A percentile compares a stretch with the other conserved stretches of the same genome.
Conservation (phyloP, 1,140 invertebrate species). For the Tetragnatha versicolor region DNA sequence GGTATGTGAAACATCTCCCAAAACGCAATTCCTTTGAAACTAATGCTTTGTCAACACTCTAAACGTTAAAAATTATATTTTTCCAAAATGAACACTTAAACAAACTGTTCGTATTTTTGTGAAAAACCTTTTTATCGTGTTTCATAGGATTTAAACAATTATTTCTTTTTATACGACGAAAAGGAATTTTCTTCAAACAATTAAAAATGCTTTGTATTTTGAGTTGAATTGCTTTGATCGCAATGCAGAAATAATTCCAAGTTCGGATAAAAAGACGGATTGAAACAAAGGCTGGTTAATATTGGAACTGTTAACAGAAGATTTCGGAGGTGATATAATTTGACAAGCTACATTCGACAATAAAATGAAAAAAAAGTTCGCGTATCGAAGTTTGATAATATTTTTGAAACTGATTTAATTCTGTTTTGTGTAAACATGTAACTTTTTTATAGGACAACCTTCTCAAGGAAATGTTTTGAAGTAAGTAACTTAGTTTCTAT, state of each 20-base stretch:
- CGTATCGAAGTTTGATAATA: too few species aligned
- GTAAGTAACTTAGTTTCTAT: slow-evolving; percentile 29
- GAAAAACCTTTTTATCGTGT: neutral
- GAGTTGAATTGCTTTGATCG: too few species aligned
- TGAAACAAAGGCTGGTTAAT: neutral
- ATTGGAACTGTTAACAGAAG: neutral
- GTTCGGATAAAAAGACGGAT: too few species aligned
- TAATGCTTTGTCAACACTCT: too few species aligned
- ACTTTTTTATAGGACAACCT: slow-evolving; percentile 34
- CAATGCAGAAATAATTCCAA: too few species aligned
- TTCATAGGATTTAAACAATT: neutral
- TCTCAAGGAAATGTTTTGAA: slow-evolving; percentile 38
- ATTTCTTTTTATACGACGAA: neutral
- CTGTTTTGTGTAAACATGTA: neutral
- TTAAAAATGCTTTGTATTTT: neutral
- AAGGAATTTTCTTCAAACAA: neutral
- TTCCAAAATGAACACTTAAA: too few species aligned
- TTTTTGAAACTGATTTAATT: neutral
- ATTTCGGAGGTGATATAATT: neutral
- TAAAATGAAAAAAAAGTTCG: too few species aligned
- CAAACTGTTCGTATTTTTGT: too few species aligned
- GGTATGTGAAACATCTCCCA: too few species aligned
- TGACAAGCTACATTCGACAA: too few species aligned
- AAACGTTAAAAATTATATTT: too few species aligned
- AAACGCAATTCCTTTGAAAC: too few species aligned